These are phyloP conservation scores for Vidua chalybeata DNA, from an alignment of 2,113 vertebrate species.

Conservation along the genomic window DNA sequence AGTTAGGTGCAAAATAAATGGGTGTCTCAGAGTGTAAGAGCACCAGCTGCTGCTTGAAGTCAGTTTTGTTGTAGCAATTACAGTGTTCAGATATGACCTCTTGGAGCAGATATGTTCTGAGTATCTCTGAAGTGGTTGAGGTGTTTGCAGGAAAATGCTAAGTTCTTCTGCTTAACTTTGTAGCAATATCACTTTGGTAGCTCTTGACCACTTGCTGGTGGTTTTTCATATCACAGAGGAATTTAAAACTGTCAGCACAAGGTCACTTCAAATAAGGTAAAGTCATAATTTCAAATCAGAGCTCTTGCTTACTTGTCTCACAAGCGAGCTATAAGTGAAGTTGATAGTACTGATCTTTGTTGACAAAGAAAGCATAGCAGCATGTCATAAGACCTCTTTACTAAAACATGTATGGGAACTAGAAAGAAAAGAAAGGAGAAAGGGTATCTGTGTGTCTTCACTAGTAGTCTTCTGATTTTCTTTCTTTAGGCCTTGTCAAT, in stretches of 20 bases:
- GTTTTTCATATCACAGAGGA: background rate
- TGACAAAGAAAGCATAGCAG: background rate
- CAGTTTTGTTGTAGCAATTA: background rate
- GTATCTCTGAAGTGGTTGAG: background rate
- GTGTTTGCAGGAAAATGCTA: background rate
- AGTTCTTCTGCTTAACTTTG: background rate
- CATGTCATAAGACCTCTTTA: background rate
- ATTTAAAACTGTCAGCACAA: background rate
- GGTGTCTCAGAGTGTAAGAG: background rate
- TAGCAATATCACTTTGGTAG: background rate
- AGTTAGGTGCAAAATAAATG: background rate
- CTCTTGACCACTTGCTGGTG: background rate
- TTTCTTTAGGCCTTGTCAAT: constrained; percentile 93
- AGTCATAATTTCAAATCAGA: background rate
- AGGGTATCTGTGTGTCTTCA: constrained; percentile 24
- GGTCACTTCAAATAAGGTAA: background rate
- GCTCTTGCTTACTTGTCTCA: background rate
- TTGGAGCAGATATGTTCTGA: background rate
- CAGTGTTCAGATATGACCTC: background rate
- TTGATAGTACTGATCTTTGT: background rate
- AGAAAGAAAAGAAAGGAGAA: background rate
- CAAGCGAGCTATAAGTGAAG: background rate
- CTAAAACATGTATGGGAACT: background rate
- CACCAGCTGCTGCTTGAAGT: background rate
- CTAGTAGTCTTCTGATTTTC: constrained; percentile 50